Base-by-base conservation (phyloP, 2,888 invertebrate genomes). In the Chrysolina haemoptera region DNA sequence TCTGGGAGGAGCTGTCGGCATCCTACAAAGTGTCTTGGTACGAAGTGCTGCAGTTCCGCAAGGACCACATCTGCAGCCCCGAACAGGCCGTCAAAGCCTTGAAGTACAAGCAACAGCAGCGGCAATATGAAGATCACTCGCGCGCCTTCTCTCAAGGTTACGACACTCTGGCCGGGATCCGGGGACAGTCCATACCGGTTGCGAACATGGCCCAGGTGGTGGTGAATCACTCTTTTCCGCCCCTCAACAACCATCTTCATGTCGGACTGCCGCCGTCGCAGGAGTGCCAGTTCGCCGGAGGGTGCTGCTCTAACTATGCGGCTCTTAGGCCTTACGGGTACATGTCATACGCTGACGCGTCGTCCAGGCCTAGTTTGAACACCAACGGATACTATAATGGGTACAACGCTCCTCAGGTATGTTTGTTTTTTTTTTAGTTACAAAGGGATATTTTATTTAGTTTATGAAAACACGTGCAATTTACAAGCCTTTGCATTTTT, bases 1-100 rank as follows among this genome's bases (percentile, higher is more conserved):
- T 95, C 80, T 93, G 94, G 91, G 94, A 95, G 84, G 90, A 92
- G 50, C 90, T 93, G 20, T 91, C 93, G 68, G 88, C 90, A 68
- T 85, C 88, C 16, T 89, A 88, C 75, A 89, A 88, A 48, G 86
- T 90, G 40, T 88, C 89, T 1, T 96, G 95, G 94, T 87, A 91
- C 50, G 94, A 94, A 77, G 91, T 96, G 43, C 89, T 92, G 55
- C 90, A 91, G 59, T 92, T 91, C 85, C 89, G 94, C 0, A 90
- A 90, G 79, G 88, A 88, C 16, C 89, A 90, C 77, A 85, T 90
- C 4, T 90, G 92, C 53, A 89, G 89, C 66, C 89, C 90, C 0
- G 90, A 91, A 66, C 88, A 90, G 79, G 89, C 90, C 0, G 88
- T 90, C 22, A 86, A 88, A 35, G 88, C 89, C 4, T 78, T 91